Evolutionary conservation across 2,113 vertebrate species (phyloP), one percentile per base, ranked within the genome.

Genomic region (Seriola rivoliana): DNA sequence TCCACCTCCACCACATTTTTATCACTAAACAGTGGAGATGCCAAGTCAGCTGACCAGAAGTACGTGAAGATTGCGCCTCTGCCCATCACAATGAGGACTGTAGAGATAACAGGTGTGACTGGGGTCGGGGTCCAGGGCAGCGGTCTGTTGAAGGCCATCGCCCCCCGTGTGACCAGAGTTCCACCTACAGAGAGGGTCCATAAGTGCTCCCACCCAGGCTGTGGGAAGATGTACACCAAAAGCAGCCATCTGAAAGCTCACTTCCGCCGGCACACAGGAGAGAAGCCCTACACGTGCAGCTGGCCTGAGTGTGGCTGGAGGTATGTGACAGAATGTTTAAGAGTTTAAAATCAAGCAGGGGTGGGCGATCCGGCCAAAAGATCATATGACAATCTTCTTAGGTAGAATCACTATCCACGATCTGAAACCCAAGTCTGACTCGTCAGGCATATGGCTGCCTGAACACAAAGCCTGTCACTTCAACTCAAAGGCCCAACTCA

Each of bases 201-300:
- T 64, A 95, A 95, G 89, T 97, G 97, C 93, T 93, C 94, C 3
- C 96, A 97, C 82, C 96, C 96, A 0, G 97, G 97, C 80, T 98
- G 97, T 4, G 95, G 95, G 67, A 97, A 96, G 93, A 96, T 96
- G 93, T 97, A 97, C 91, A 96, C 95, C 76, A 97, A 97, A 86
- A 97, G 96, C 65, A 97, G 97, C 83, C 97, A 97, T 58, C 95
- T 97, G 44, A 97, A 97, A 88, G 97, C 97, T 17, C 96, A 97
- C 76, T 94, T 95, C 71, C 92, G 95, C 6, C 91, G 95, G 3
- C 96, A 96, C 78, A 97, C 96, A 0, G 95, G 96, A 0, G 97
- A 97, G 87, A 97, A 97, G 0, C 97, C 97, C 6, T 97, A 97
- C 89, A 91, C 91, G 0, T 97, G 97, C 40, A 96, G 94, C 60